Percentiles rank a stretch among this genome's conserved stretches.
These are phyloP conservation scores for Aeoliscus strigatus DNA, from an alignment of 2,797 vertebrate genomes.

Conservation along the genomic window DNA sequence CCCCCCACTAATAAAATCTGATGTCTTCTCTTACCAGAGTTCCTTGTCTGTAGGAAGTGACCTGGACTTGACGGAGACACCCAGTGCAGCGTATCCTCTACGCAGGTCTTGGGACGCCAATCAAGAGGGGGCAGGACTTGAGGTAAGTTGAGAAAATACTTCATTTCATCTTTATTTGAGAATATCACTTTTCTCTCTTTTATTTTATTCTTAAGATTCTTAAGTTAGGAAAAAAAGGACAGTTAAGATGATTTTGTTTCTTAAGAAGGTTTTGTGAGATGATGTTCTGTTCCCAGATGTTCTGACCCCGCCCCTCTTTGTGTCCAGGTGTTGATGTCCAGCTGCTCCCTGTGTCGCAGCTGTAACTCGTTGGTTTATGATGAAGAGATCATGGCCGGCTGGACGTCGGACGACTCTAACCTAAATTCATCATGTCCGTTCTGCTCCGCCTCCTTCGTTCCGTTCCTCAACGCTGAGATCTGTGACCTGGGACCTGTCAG, in stretches of 20 bases:
- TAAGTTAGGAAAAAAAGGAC: too few relatives aligned
- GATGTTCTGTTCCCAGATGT: too few relatives aligned
- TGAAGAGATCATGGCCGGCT: constrained; percentile 98
- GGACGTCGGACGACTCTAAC: constrained; percentile 96
- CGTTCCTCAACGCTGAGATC: constrained; percentile 91
- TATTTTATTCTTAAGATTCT: too few relatives aligned
- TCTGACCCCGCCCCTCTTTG: too few relatives aligned
- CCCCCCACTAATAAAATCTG: too few relatives aligned
- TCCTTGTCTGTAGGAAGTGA: constrained; percentile 87
- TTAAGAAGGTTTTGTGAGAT: too few relatives aligned
- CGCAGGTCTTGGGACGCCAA: constrained; percentile 77
- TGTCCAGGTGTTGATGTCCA: constrained; percentile 97
- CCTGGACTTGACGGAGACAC: constrained; percentile 79
- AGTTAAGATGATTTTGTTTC: too few relatives aligned
- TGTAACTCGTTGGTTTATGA: constrained; percentile 94
- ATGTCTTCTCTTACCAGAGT: constrained; percentile 72
- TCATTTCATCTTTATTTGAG: too few relatives aligned
- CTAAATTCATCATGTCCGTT: constrained; percentile 94
- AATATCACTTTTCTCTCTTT: too few relatives aligned
- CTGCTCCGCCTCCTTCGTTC: constrained; percentile 88
- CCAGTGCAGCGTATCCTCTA: constrained; percentile 66
- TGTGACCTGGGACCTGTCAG: constrained; percentile 85
- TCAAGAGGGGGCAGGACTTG: constrained; percentile 66
- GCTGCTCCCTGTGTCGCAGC: constrained; percentile 89
- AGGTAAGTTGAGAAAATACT: constrained; percentile 66